These are phyloP conservation scores for Xestoiulus laeticollis DNA, from an alignment of 2,888 invertebrate species.

Conservation along the genomic window DNA sequence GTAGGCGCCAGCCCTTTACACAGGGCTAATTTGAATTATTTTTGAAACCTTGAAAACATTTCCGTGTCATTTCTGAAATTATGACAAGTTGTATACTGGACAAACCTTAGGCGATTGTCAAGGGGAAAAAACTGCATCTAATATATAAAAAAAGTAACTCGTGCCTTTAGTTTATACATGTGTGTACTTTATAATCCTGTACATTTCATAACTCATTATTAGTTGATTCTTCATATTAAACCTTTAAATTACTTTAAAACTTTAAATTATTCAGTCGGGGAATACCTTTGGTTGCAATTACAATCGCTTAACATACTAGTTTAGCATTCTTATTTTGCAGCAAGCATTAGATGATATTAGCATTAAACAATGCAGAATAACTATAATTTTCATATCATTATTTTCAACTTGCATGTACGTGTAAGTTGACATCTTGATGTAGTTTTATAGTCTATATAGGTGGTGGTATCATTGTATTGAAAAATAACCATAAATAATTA, in stretches of 20 bases:
- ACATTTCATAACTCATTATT: too few relatives aligned
- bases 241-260: too few relatives aligned
- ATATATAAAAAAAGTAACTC: background rate
- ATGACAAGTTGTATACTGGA: background rate
- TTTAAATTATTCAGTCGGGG: too few relatives aligned
- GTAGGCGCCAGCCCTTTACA: background rate
- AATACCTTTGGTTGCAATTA: too few relatives aligned
- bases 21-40: background rate
- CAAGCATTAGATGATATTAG: too few relatives aligned
- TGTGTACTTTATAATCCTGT: too few relatives aligned
- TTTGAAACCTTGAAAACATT: constrained; percentile 13
- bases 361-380: too few relatives aligned
- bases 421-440: background rate
- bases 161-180: too few relatives aligned
- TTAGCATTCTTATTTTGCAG: too few relatives aligned
- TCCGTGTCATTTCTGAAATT: background rate
- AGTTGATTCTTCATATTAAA: too few relatives aligned
- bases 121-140: background rate
- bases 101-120: background rate
- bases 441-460: background rate
- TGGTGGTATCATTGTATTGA: background rate
- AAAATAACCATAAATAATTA: background rate
- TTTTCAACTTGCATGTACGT: background rate
- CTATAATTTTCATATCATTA: too few relatives aligned
- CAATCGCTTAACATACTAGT: too few relatives aligned